These are phyloP conservation scores for Aethina tumida DNA, from an alignment of 1,140 invertebrate species.

Conservation along the genomic window DNA sequence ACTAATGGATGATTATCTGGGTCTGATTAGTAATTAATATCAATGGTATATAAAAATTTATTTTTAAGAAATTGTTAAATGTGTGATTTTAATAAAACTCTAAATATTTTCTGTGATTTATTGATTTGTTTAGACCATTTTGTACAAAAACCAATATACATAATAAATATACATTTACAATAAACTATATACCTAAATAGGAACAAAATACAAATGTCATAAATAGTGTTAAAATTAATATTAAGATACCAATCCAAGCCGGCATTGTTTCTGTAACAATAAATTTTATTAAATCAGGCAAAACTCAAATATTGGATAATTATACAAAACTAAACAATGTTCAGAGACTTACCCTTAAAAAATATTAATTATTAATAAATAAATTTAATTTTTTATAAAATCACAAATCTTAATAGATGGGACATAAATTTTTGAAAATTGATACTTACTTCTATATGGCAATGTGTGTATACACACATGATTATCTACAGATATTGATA, in stretches of 20 bases:
- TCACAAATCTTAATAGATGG: no score
- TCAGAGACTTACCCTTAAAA: slow-evolving; percentile 1
- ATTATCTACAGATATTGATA: slow-evolving; percentile 93
- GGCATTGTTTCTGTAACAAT: slow-evolving; percentile 61
- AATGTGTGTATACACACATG: slow-evolving; percentile 84
- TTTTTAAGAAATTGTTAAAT: no score
- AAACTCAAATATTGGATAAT: not conserved
- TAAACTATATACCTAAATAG: slow-evolving; percentile 63
- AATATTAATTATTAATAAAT: slow-evolving; percentile 9
- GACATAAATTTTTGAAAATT: no score
- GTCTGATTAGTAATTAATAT: slow-evolving; percentile 48
- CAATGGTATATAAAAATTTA: no score
- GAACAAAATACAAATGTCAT: slow-evolving; percentile 69
- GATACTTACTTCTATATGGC: slow-evolving; percentile 70
- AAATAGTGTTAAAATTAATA: slow-evolving; percentile 63
- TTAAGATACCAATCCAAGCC: slow-evolving; percentile 61
- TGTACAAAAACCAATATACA: slow-evolving; percentile 8
- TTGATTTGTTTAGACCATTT: slow-evolving; percentile 6
- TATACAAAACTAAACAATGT: slow-evolving; percentile 1
- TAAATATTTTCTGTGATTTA: no score
- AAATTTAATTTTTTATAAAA: slow-evolving; percentile 24
- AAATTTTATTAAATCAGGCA: slow-evolving; percentile 12
- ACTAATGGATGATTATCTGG: slow-evolving; percentile 95
- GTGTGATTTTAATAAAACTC: no score
- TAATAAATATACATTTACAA: slow-evolving; percentile 8